phyloP scores from a whole-genome alignment of 2,113 vertebrate species.

The Caranx ignobilis region DNA sequence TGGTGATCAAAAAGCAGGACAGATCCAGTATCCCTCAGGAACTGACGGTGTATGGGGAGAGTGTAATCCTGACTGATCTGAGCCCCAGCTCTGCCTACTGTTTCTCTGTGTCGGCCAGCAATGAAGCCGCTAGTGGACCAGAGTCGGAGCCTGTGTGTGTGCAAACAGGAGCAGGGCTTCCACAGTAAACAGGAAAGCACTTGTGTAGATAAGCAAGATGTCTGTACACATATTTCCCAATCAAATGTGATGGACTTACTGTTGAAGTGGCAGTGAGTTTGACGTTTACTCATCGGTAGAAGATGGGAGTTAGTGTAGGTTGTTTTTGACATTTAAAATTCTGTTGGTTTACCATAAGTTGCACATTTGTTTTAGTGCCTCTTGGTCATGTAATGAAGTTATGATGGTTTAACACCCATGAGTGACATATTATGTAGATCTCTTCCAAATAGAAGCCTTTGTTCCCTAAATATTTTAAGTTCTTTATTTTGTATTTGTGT shows the following conservation, averaged over 20 bases:
- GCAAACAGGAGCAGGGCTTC: slow-evolving; percentile 20
- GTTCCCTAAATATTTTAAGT: not conserved
- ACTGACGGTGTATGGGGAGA: slow-evolving; percentile 48
- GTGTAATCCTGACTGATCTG: slow-evolving; percentile 52
- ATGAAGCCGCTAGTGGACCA: not conserved
- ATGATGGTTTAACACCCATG: not conserved
- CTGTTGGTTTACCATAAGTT: not conserved
- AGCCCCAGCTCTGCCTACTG: slow-evolving; percentile 63
- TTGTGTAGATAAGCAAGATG: not conserved
- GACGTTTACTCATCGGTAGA: not conserved
- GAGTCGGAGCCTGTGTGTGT: slow-evolving; percentile 68
- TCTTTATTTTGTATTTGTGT: not conserved
- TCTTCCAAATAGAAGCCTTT: not conserved
- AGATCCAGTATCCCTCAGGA: not conserved
- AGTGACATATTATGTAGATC: not conserved
- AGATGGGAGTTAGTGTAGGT: not conserved
- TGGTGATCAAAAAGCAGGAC: slow-evolving; percentile 50
- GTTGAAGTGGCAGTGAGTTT: not conserved
- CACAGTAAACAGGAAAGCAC: not conserved
- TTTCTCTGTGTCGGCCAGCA: slow-evolving; percentile 52
- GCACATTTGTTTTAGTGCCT: not conserved
- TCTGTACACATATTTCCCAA: not conserved
- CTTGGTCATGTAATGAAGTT: not conserved
- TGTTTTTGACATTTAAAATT: not conserved
- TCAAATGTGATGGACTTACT: slow-evolving; percentile 7